These are phyloP conservation scores for Cephalophus harveyi DNA, from an alignment of 2,113 vertebrate species.

Conservation along the genomic window DNA sequence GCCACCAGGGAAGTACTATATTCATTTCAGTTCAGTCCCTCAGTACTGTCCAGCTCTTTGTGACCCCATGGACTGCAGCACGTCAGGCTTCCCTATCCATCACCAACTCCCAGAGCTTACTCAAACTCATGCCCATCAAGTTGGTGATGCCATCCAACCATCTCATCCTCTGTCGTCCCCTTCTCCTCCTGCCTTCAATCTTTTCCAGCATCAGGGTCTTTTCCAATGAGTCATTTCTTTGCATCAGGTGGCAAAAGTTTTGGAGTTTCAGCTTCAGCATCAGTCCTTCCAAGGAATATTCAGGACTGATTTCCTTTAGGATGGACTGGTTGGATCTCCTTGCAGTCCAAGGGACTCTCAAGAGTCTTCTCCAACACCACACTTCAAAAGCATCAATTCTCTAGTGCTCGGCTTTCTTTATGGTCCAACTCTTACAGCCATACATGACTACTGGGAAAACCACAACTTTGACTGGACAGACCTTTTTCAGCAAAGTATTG, in stretches of 20 bases:
- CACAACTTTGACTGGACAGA: too few species aligned
- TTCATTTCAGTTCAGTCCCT: too few species aligned
- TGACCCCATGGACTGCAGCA: background rate
- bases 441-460: too few species aligned
- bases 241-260: background rate
- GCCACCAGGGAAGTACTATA: background rate
- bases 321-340: too few species aligned
- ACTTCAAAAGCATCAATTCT: too few species aligned
- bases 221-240: background rate
- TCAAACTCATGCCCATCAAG: background rate
- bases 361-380: too few species aligned
- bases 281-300: background rate
- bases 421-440: too few species aligned
- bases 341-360: too few species aligned
- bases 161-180: background rate
- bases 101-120: background rate
- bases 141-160: background rate
- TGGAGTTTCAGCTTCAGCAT: background rate
- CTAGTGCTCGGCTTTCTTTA: too few species aligned
- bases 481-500: too few species aligned
- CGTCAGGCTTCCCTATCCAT: background rate
- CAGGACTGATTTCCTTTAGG: background rate
- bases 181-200: background rate
- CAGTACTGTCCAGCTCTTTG: background rate
- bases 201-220: background rate